Base-by-base conservation (phyloP, 1,140 invertebrate species). In the Stegodyphus mimosarum region DNA sequence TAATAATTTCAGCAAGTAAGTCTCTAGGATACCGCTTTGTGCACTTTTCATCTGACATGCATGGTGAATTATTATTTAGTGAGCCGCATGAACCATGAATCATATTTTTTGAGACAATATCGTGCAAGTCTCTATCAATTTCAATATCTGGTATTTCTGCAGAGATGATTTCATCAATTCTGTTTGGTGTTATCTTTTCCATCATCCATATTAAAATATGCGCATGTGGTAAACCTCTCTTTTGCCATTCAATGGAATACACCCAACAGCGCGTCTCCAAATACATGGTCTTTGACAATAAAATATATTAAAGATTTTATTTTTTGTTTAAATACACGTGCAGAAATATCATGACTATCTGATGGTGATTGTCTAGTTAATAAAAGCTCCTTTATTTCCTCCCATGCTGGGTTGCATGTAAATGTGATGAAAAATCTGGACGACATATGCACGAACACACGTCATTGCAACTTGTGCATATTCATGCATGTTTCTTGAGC, bases 21-120 rank as follows among this genome's bases (percentile, higher is more conserved):
- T n/a, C n/a, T n/a, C n/a, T n/a, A n/a, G n/a, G n/a, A n/a, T n/a
- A n/a, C n/a, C n/a, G n/a, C n/a, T n/a, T n/a, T n/a, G n/a, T n/a
- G n/a, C n/a, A n/a, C n/a, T n/a, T n/a, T n/a, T n/a, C n/a, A n/a
- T n/a, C n/a, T n/a, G n/a, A n/a, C n/a, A n/a, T n/a, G n/a, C n/a
- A n/a, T n/a, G n/a, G n/a, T n/a, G n/a, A n/a, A n/a, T n/a, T n/a
- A n/a, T n/a, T n/a, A n/a, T n/a, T n/a, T n/a, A n/a, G n/a, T n/a
- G n/a, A n/a, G n/a, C n/a, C n/a, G n/a, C 91, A 93, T 74, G 92
- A 92, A 60, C 92, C 92, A 90, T 93, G 92, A 86, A 92, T 91
- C 92, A 92, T 92, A 79, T 91, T 90, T 85, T 77, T 77, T n/a
- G 52, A 51, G 13, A 73, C 7, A 50, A 70, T 48, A 64, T 76